Conservation (phyloP, 1,140 invertebrate species). For the Trichoplusia ni region DNA sequence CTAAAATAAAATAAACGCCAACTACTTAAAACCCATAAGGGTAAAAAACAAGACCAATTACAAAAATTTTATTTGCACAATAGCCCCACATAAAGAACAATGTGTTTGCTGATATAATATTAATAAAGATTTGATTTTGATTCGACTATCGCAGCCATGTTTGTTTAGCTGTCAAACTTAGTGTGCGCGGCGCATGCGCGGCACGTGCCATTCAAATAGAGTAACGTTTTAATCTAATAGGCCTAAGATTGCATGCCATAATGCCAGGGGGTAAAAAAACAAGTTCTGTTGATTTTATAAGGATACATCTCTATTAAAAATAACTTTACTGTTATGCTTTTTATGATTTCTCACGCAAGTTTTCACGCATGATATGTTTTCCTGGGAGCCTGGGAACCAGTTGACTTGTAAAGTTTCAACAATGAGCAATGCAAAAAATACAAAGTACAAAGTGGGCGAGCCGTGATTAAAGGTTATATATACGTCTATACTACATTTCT, state of each 20-base stretch:
- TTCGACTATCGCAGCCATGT: conserved; percentile 69
- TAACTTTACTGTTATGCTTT: conserved; percentile 27
- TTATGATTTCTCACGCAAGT: conserved; percentile 27
- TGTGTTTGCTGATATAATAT: conserved; percentile 70
- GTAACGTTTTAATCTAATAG: conserved; percentile 68
- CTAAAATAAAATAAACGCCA: conserved; percentile 51
- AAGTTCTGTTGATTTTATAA: conserved; percentile 30
- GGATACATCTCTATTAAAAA: conserved; percentile 43
- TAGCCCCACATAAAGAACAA: conserved; percentile 61
- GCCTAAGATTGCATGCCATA: conserved; percentile 44
- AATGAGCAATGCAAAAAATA: too few species aligned
- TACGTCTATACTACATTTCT: too few species aligned
- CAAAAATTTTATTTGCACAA: conserved; percentile 72
- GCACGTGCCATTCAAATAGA: conserved; percentile 50
- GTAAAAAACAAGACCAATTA: conserved; percentile 63
- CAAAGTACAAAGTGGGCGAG: too few species aligned
- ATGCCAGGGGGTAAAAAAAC: conserved; percentile 41
- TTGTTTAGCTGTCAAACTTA: conserved; percentile 72
- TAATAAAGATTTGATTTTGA: conserved; percentile 71
- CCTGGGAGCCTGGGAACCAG: neutral
- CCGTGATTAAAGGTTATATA: too few species aligned
- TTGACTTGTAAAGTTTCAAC: too few species aligned
- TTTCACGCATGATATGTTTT: neutral
- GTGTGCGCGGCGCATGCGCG: conserved; percentile 53
- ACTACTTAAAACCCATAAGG: conserved; percentile 43